Conservation (phyloP, 2,113 vertebrate genomes). For the Scortum barcoo region DNA sequence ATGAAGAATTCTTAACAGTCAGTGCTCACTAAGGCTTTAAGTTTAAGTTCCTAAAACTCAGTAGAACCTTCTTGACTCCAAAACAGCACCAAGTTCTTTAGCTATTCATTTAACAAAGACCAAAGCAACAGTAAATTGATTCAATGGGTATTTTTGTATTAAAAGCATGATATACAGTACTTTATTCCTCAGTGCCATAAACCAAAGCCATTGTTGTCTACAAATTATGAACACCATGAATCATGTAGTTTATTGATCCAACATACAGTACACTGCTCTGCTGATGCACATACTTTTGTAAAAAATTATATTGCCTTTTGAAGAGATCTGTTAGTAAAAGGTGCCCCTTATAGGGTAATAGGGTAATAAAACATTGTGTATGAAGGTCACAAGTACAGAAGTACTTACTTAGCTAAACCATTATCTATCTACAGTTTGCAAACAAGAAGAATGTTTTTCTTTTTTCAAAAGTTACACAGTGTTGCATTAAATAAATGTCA, state of each 20-base stretch:
- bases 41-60: not conserved
- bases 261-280: not conserved
- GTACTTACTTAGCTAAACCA: too few species aligned
- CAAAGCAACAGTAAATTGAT: not conserved
- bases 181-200: not conserved
- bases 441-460: not conserved
- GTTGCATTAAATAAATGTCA: not conserved
- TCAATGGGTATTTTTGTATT: too few species aligned
- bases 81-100: not conserved
- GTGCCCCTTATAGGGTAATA: not conserved
- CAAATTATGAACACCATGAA: too few species aligned
- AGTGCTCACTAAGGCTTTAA: not conserved
- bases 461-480: too few species aligned
- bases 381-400: not conserved
- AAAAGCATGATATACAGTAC: not conserved
- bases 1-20: not conserved
- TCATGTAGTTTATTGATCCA: not conserved
- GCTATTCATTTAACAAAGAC: too few species aligned
- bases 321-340: not conserved
- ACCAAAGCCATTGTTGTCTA: too few species aligned
- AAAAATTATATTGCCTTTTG: not conserved
- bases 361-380: not conserved
- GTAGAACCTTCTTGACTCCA: not conserved
- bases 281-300: not conserved
- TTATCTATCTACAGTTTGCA: too few species aligned